These are phyloP conservation scores for Cebidichthys violaceus DNA, from an alignment of 2,113 vertebrate species.

Conservation along the genomic window DNA sequence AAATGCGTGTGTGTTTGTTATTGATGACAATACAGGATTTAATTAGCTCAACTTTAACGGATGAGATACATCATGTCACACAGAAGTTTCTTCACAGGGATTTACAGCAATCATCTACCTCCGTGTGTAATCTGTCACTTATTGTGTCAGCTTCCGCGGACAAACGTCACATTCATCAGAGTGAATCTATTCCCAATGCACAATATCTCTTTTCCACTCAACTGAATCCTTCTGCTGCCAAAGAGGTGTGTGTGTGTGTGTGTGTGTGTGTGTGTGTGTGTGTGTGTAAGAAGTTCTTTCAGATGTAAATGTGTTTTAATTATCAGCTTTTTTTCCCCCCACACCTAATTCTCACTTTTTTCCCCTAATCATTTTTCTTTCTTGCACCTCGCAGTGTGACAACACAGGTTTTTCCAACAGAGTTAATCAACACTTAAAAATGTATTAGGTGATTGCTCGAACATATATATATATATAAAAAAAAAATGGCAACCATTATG, in stretches of 20 bases:
- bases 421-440: neutral
- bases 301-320: neutral
- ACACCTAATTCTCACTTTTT: neutral
- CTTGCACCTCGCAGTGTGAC: neutral
- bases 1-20: no score
- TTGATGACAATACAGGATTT: neutral
- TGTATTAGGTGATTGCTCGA: neutral
- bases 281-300: conserved; percentile 1
- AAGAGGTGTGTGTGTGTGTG: neutral
- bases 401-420: neutral
- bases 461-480: neutral
- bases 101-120: conserved; percentile 58
- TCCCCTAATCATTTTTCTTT: neutral
- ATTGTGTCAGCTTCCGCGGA: conserved; percentile 38
- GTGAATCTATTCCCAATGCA: conserved; percentile 13
- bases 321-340: neutral
- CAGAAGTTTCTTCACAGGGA: neutral
- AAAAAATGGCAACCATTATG: neutral
- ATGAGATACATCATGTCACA: neutral
- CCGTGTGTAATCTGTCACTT: conserved; percentile 56
- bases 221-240: neutral
- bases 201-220: neutral
- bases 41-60: neutral
- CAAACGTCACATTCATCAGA: conserved; percentile 2
- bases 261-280: no score